phyloP scores from a whole-genome alignment of 2,797 vertebrate genomes.

The Peromyscus melanophrys region DNA sequence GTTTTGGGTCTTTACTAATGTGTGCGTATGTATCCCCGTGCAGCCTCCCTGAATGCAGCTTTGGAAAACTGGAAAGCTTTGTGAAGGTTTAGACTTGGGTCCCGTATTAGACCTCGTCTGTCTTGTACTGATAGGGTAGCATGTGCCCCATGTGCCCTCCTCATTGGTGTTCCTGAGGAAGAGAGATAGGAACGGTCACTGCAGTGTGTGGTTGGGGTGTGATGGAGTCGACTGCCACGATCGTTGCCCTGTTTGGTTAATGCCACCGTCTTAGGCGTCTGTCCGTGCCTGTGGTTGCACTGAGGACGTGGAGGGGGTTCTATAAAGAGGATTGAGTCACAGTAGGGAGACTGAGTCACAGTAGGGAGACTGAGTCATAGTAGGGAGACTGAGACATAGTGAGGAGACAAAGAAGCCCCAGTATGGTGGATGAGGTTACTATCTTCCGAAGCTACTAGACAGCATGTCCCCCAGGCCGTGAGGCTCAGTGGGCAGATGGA shows the following conservation, averaged over 20 bases:
- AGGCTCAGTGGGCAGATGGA: not conserved
- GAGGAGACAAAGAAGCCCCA: not conserved
- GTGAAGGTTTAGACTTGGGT: not conserved
- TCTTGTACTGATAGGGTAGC: not conserved
- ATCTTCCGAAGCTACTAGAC: accelerated
- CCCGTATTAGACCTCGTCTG: not conserved
- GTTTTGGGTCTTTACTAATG: not conserved
- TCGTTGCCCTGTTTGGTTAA: accelerated
- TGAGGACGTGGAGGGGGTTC: not conserved
- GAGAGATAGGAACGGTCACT: accelerated
- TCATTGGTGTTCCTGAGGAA: not conserved
- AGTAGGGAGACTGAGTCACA: not conserved
- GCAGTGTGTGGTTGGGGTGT: accelerated
- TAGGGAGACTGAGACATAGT: not conserved
- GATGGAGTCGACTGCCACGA: accelerated
- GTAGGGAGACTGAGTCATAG: not conserved
- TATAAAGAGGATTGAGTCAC: not conserved
- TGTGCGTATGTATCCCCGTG: not conserved
- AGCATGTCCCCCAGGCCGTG: accelerated
- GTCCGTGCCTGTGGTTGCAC: accelerated
- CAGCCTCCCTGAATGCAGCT: not conserved
- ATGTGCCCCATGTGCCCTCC: not conserved
- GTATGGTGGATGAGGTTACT: too few species aligned
- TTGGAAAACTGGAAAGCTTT: not conserved
- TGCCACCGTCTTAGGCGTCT: not conserved